Percentiles rank a stretch among this genome's conserved stretches.
Evolutionary conservation across 1,140 invertebrate species (phyloP).

Genomic region (Saxidomus purpurata): DNA sequence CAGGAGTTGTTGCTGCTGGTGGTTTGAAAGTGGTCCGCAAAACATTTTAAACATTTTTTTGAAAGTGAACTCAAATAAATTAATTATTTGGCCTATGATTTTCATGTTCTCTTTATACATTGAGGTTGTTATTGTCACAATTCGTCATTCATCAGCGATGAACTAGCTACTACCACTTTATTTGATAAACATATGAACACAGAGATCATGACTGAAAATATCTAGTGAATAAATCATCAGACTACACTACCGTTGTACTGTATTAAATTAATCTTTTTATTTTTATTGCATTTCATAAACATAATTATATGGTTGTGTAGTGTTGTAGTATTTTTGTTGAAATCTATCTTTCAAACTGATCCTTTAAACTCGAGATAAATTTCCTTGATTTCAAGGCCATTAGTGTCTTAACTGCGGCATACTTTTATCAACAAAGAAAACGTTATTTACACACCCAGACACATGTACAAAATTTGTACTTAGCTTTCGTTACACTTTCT

Average conservation of each 20-base stretch:
- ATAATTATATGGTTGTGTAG: too few relatives aligned
- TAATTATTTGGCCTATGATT: not conserved
- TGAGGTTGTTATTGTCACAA: not conserved
- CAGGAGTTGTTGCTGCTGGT: too few relatives aligned
- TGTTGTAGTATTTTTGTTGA: too few relatives aligned
- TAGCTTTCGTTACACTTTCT: too few relatives aligned
- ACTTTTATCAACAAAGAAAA: slow-evolving; percentile 8
- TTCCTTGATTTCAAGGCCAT: not conserved
- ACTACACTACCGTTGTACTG: not conserved
- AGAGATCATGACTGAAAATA: slow-evolving; percentile 1
- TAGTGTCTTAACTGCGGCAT: not conserved
- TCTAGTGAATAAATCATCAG: not conserved
- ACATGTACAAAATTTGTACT: too few relatives aligned
- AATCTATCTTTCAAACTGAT: too few relatives aligned
- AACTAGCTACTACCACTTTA: not conserved
- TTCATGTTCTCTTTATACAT: not conserved
- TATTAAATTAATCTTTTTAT: not conserved
- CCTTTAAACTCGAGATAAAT: not conserved
- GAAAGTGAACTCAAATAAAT: too few relatives aligned
- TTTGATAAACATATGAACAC: not conserved
- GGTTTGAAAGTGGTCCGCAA: too few relatives aligned
- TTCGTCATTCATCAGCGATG: not conserved
- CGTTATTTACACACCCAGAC: not conserved
- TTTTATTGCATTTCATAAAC: too few relatives aligned
- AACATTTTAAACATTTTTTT: too few relatives aligned